These are phyloP conservation scores for Ricordea florida DNA, from an alignment of 92 coral and sea anemone genomes.

Conservation along the genomic window DNA sequence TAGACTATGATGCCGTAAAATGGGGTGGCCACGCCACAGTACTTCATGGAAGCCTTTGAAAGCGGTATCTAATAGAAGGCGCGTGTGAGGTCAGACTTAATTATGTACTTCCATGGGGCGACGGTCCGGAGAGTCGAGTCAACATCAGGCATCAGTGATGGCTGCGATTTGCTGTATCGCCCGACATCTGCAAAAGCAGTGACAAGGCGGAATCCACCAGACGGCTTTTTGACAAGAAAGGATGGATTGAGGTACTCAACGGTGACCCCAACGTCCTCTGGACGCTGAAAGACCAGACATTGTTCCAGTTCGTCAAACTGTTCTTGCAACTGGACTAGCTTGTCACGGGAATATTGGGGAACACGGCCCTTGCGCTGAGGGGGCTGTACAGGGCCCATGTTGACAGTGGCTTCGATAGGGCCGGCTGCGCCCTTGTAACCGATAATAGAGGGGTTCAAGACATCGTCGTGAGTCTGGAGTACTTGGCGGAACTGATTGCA, in stretches of 20 bases:
- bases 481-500: conserved; percentile 1
- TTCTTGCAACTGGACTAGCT: conserved; percentile 23
- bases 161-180: conserved; percentile 51
- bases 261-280: conserved; percentile 28
- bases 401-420: conserved; percentile 42
- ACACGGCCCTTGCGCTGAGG: conserved; percentile 62
- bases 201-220: conserved; percentile 42
- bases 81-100: conserved; percentile 27
- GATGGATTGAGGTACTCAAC: conserved; percentile 36
- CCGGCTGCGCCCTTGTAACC: conserved; percentile 15
- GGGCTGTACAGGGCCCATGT: conserved; percentile 55
- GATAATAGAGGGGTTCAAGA: no score
- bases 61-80: conserved; percentile 59
- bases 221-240: conserved; percentile 45
- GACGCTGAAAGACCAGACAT: conserved; percentile 1
- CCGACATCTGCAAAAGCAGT: conserved; percentile 54
- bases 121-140: conserved; percentile 49
- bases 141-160: conserved; percentile 50
- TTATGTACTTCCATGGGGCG: conserved; percentile 42
- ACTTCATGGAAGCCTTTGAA: conserved; percentile 18
- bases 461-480: conserved; percentile 1
- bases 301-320: conserved; percentile 13
- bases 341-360: conserved; percentile 38
- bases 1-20: conserved; percentile 27
- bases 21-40: conserved; percentile 28